Base-by-base conservation (phyloP, 2,113 vertebrate genomes). In the Oncorhynchus mykiss region DNA sequence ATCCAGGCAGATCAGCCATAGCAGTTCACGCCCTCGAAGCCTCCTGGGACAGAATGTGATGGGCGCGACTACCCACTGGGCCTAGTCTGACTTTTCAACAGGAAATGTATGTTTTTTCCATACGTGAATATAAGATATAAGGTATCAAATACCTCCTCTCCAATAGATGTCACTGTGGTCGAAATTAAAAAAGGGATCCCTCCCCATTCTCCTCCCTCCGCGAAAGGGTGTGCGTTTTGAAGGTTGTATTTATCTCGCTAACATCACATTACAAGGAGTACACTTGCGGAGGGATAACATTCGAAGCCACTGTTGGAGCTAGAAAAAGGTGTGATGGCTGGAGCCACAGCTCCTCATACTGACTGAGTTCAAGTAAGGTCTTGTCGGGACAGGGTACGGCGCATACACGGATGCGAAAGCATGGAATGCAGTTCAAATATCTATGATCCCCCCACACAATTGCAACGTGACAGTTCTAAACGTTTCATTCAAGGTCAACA, bases 151-250 rank as follows among this genome's bases (percentile, higher is more conserved):
- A 34, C 87, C 84, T 89, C 88, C 84, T 62, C 76, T 86, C 87
- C 85, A 81, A 49, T 87, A 88, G 87, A 85, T 85, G 91, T 87
- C 91, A 82, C 88, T 91, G 67, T 76, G 85, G 69, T 76, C 73
- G 18, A 64, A 25, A 64, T 25, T 64, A 64, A 18, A 51, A 18
- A 54, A 18, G 60, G 1, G 9, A 12, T 45, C 39, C 39, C 57
- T 64, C 8, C 9, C 66, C 31, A 22, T 14, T 54, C 60, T 73
- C 75, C 74, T 74, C 77, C 84, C 84, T 87, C 84, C 80, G 85
- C 85, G 39, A 87, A 89, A 89, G 92, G 89, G 86, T 88, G 88
- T 90, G 90, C 76, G 80, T 88, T 89, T 84, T 88, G 83, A 87
- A 88, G 84, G 88, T 88, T 90, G 88, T 65, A 79, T 59, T 71